Evolutionary conservation across 2,797 vertebrate species (phyloP), one percentile per base, ranked within the genome.

Genomic region (Choloepus didactylus): DNA sequence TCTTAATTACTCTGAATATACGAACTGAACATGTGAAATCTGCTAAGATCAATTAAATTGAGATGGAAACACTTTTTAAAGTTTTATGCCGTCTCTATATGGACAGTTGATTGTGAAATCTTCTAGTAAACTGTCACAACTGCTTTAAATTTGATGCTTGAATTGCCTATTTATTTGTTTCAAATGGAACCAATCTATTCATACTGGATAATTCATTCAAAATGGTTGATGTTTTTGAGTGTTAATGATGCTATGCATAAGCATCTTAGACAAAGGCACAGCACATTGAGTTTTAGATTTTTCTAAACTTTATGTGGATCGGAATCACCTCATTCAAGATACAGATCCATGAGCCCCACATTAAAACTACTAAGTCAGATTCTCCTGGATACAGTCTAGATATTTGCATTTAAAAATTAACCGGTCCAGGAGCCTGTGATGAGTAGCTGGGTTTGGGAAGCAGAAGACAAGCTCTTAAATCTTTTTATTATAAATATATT

Each of bases 381-480:
- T 92, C 29, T 54, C 4, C 9, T 41, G 18, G 84, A 18, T 79
- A 70, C 9, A 70, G 29, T 46, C 79, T 87, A 73, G 89, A 85
- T 89, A 46, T 77, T 86, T 59, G 14, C 51, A 88, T 90, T 96
- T 86, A 80, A 90, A 18, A 83, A 70, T 88, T 85, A 95, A 92
- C 21, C 46, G 89, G 11, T 16, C 23, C 29, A 73, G 15, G 19
- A 94, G 3, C 77, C 9, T 72, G 8, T 95, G 62, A 90, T 77
- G 3, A 59, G 79, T 46, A 91, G 23, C 35, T 92, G 51, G 59
- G 9, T 83, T 60, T 49, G n/a, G 7, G 54, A 93, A 81, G 31
- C 27, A 73, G 1, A 87, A 73, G 18, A 72, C 1, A 87, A 4
- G 10, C 9, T 9, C n/a, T 72, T 88, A 79, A 83, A 29, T 44